phyloP scores from a whole-genome alignment of 2,888 invertebrate genomes.

The Callosobruchus maculatus region DNA sequence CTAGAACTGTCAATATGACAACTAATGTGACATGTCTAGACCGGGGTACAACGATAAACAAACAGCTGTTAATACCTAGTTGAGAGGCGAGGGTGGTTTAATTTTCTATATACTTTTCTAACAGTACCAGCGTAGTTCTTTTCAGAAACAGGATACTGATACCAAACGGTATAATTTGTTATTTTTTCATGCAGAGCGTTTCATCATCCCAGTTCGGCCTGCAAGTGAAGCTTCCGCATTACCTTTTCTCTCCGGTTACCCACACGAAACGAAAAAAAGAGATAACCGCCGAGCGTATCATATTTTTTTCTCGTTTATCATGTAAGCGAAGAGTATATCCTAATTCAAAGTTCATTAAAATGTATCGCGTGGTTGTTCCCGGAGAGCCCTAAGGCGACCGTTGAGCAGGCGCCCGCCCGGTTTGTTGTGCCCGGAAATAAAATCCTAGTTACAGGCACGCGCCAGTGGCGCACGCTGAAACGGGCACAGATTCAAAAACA shows the following conservation, averaged over 20 bases:
- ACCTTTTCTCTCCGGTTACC: conserved; percentile 1
- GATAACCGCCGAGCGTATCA: not conserved
- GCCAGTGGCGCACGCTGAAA: not conserved
- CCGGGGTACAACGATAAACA: too few relatives aligned
- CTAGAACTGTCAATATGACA: too few relatives aligned
- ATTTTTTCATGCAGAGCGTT: too few relatives aligned
- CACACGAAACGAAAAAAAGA: conserved; percentile 12
- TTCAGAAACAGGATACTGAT: too few relatives aligned
- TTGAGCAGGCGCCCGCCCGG: conserved; percentile 5
- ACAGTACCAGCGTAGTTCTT: too few relatives aligned
- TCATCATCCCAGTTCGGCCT: too few relatives aligned
- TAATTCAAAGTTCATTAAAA: conserved; percentile 24
- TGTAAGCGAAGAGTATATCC: conserved; percentile 4
- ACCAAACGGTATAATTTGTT: too few relatives aligned
- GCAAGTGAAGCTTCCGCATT: not conserved
- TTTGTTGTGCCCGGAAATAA: conserved; percentile 16
- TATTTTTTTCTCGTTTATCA: not conserved
- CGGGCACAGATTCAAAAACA: not conserved
- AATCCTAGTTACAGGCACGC: conserved; percentile 4
- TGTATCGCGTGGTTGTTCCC: conserved; percentile 22
- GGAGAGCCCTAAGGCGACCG: conserved; percentile 8
- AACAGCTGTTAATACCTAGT: too few relatives aligned
- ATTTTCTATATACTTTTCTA: too few relatives aligned
- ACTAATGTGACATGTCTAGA: too few relatives aligned
- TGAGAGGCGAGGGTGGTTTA: too few relatives aligned